Evolutionary conservation across 1,140 invertebrate species (phyloP).

Genomic region (Antheraea mylitta): DNA sequence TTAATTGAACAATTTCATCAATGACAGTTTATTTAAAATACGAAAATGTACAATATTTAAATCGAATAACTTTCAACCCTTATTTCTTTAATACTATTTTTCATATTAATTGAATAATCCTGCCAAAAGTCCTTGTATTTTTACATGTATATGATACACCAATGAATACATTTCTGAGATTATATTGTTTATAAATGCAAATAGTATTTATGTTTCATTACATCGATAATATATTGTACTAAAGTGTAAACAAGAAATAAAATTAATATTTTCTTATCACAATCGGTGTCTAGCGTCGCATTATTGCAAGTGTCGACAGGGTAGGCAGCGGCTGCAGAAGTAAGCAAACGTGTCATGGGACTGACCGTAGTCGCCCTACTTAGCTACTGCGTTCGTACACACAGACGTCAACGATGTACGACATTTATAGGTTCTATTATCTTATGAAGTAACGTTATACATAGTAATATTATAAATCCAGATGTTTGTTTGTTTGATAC

Average conservation of each 20-base stretch:
- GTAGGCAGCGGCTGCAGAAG: background rate
- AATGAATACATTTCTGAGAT: no score
- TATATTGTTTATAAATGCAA: background rate
- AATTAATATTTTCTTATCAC: background rate
- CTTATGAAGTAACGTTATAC: no score
- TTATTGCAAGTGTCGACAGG: background rate
- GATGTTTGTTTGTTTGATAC: no score
- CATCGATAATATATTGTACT: background rate
- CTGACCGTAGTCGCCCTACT: background rate
- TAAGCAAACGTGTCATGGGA: conserved; percentile 7
- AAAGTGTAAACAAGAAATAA: conserved; percentile 3
- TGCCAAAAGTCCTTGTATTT: no score
- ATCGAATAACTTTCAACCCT: no score
- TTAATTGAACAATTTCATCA: no score
- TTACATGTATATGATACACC: no score
- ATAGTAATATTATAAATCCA: no score
- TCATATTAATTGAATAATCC: no score
- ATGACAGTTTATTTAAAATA: no score
- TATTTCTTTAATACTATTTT: no score
- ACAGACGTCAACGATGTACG: background rate
- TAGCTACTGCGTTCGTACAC: conserved; percentile 1
- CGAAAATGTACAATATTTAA: no score
- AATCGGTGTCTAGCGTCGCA: background rate
- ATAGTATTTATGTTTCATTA: background rate
- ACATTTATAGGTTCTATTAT: background rate